A percentile compares a stretch with the other conserved stretches of the same genome.
phyloP scores from a whole-genome alignment of 2,113 vertebrate genomes.

The Ardeotis arabs region DNA sequence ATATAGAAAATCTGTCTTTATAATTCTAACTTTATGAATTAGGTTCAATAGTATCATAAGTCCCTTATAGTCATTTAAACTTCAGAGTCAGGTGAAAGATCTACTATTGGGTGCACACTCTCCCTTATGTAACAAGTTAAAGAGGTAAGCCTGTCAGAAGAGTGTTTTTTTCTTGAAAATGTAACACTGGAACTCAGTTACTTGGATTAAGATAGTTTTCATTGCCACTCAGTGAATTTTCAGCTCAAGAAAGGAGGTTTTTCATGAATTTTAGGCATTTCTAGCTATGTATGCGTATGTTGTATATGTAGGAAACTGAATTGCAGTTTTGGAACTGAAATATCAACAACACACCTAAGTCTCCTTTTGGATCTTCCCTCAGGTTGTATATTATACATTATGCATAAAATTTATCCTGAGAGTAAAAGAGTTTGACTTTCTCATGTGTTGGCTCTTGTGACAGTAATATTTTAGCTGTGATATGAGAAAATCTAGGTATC shows the following conservation, averaged over 20 bases:
- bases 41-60: background rate
- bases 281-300: background rate
- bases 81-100: background rate
- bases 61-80: background rate
- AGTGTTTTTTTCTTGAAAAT: background rate
- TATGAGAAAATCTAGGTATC: background rate
- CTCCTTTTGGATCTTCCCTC: background rate
- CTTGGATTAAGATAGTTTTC: background rate
- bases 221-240: background rate
- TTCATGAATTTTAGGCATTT: background rate
- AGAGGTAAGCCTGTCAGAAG: background rate
- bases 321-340: background rate
- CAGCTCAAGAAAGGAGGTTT: background rate
- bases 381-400: background rate
- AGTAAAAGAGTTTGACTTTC: background rate
- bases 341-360: background rate
- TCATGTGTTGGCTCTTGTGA: background rate
- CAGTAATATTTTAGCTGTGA: background rate
- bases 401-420: background rate
- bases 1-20: background rate
- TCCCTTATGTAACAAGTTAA: background rate
- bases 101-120: background rate
- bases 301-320: background rate
- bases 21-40: background rate
- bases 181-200: background rate